A percentile compares a stretch with the other conserved stretches of the same genome.
Conservation (phyloP, 2,797 vertebrate species). For the Rallus crepitans region DNA sequence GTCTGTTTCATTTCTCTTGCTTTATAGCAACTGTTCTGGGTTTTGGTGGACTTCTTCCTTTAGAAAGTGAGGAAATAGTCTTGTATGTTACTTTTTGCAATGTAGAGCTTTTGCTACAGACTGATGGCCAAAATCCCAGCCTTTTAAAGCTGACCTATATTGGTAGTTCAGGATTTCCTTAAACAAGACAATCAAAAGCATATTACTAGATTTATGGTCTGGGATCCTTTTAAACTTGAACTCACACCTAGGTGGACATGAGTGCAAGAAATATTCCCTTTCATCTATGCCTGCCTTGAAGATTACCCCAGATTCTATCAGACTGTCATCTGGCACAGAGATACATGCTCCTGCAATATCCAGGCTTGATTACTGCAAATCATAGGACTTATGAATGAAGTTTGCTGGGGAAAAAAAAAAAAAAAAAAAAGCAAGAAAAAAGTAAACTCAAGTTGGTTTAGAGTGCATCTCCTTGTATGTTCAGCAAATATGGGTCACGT, state of each 20-base stretch:
- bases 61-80: not conserved
- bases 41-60: not conserved
- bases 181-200: not conserved
- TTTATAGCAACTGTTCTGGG: not conserved
- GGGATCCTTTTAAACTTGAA: not conserved
- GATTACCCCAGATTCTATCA: not conserved
- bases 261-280: constrained; percentile 5
- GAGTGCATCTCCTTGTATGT: not conserved
- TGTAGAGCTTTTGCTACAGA: not conserved
- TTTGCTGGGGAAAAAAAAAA: not conserved
- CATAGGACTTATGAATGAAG: not conserved
- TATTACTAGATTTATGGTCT: not conserved
- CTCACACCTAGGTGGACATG: not conserved
- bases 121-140: not conserved
- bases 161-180: not conserved
- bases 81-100: not conserved
- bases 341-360: not conserved
- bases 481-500: not conserved
- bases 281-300: not conserved
- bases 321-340: not conserved
- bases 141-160: not conserved
- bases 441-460: not conserved
- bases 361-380: not conserved
- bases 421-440: not conserved
- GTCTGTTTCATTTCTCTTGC: not conserved